phyloP scores from a whole-genome alignment of 1,140 invertebrate species.

The Tribolium madens region DNA sequence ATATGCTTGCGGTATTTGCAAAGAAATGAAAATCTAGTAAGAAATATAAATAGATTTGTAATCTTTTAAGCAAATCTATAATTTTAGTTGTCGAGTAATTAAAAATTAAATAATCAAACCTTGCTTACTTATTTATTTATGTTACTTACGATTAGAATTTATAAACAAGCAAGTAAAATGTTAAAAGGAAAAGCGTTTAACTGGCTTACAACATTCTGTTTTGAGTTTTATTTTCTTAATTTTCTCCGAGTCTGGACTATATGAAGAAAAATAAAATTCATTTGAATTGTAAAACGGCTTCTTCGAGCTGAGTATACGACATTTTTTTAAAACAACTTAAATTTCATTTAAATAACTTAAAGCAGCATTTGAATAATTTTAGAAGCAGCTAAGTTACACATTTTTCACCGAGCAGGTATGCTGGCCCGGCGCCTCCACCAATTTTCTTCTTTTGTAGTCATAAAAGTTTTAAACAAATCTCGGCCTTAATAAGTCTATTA shows the following conservation, averaged over 20 bases:
- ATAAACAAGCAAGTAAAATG: conserved; percentile 44
- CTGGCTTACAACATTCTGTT: conserved; percentile 45
- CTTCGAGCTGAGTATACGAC: conserved; percentile 15
- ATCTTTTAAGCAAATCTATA: no score
- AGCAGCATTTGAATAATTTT: conserved; percentile 42
- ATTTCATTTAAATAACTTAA: conserved; percentile 49
- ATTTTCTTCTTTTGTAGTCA: background rate
- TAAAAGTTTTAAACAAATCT: background rate
- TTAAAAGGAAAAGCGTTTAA: conserved; percentile 43
- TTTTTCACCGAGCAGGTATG: conserved; percentile 17
- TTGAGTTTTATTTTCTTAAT: conserved; percentile 47
- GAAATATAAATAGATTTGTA: background rate
- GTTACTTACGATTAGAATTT: conserved; percentile 44
- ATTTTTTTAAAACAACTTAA: conserved; percentile 45
- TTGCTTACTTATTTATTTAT: background rate
- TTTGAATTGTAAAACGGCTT: conserved; percentile 46
- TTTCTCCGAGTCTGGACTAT: conserved; percentile 38
- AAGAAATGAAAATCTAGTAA: background rate
- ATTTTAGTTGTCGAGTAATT: background rate
- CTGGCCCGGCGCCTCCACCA: conserved; percentile 27
- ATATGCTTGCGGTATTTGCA: conserved; percentile 2
- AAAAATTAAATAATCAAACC: background rate
- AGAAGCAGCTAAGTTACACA: conserved; percentile 4
- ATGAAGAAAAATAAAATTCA: conserved; percentile 42
- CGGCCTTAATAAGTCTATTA: background rate